phyloP scores from a whole-genome alignment of 1,140 invertebrate genomes.

The Cyclargus thomasi region DNA sequence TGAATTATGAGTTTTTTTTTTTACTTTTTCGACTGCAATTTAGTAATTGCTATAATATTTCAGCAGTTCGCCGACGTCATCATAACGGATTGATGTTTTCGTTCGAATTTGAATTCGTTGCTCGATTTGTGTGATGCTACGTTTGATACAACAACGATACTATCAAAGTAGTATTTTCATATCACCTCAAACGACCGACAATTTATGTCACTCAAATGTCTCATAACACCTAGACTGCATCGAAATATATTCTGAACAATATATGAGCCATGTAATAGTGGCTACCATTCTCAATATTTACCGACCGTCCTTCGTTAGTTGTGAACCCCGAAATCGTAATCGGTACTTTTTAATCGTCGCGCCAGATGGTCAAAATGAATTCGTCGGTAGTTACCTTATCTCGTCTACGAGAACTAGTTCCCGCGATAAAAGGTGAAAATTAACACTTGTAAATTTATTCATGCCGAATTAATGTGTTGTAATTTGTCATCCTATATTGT shows the following conservation, averaged over 20 bases:
- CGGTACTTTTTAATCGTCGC: not conserved
- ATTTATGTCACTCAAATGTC: no score
- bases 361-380: not conserved
- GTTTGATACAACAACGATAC: no score
- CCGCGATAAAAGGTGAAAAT: not conserved
- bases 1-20: conserved; percentile 1
- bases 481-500: not conserved
- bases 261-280: no score
- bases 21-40: not conserved
- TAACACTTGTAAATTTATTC: conserved; percentile 1
- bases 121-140: no score
- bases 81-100: not conserved
- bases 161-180: no score
- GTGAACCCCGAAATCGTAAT: not conserved
- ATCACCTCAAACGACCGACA: no score
- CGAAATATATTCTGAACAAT: no score
- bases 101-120: not conserved
- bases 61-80: not conserved
- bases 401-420: not conserved
- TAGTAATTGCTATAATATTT: conserved; percentile 4
- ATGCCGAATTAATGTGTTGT: not conserved
- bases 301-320: not conserved
- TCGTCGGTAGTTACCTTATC: not conserved
- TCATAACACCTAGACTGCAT: no score
- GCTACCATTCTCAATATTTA: no score